Evolutionary conservation across 1,140 invertebrate species (phyloP), one percentile per base, ranked within the genome.

Genomic region (Drosophila burlai): DNA sequence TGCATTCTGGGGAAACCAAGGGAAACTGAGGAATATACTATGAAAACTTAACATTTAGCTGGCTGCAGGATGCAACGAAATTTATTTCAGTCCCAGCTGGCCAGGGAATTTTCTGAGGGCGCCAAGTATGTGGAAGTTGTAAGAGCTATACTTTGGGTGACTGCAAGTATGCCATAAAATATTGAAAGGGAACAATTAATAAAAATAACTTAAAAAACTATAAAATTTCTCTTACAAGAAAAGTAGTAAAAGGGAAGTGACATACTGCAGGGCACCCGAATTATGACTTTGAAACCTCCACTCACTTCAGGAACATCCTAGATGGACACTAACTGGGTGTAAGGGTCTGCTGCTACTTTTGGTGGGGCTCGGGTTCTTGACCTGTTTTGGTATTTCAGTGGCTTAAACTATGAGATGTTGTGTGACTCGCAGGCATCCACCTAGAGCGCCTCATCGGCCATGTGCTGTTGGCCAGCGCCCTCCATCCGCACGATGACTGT

Each of bases 381-480:
- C 65, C 61, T 83, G 54, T 57, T 80, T 60, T 38, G 61, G 67
- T 71, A 67, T 60, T 54, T 52, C 47, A 24, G 26, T 64, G 65
- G 77, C 83, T 87, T 87, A 87, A 50, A 74, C 80, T 87, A 87
- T 87, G 83, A 87, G 83, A 87, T 80, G 81, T 80, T 78, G 80
- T 64, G 65, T 79, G 83, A 79, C 78, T 81, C 46, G 18, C 43
- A 26, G 43, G 21, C 31, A 2, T 43, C 16, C 34, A 40, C 49
- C 89, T 92, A 92, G 60, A 92, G 80, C 61, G 91, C 86, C 76
- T 92, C 91, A 43, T 92, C 91, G 54, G 91, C 85, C 46, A 92
- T 81, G 40, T 81, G 49, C 40, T 76, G 63, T 15, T 83, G 78
- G 46, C 68, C 66, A 73, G 67, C 54, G 60, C 68, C 58, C 50